Evolutionary conservation across 1,140 invertebrate species (phyloP).

Genomic region (Magallana ariakensis): DNA sequence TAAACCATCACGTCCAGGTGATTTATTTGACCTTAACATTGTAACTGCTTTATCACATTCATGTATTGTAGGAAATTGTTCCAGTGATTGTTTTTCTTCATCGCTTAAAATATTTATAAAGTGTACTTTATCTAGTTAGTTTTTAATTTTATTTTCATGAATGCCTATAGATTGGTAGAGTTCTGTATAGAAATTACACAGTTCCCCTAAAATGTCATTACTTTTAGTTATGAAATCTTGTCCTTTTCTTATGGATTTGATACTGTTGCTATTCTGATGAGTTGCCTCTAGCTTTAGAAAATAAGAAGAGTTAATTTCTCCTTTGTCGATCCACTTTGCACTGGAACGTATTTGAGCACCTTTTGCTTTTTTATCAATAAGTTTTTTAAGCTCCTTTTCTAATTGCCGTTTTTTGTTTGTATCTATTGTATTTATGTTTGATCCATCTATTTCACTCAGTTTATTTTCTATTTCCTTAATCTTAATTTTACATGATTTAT

Average conservation of each 20-base stretch:
- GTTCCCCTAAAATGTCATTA: slow-evolving; percentile 1
- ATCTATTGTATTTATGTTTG: not conserved
- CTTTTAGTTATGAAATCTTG: not conserved
- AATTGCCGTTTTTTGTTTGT: slow-evolving; percentile 3
- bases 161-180: no score
- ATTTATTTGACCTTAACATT: slow-evolving; percentile 5
- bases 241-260: not conserved
- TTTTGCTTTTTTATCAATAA: not conserved
- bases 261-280: not conserved
- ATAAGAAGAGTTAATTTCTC: not conserved
- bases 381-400: not conserved
- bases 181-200: not conserved
- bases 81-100: no score
- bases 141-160: no score
- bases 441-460: not conserved
- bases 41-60: slow-evolving; percentile 12
- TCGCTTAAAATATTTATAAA: no score
- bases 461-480: not conserved
- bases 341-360: slow-evolving; percentile 7
- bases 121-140: no score
- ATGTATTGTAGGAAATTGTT: not conserved
- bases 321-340: not conserved
- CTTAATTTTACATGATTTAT: not conserved
- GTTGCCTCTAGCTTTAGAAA: not conserved
- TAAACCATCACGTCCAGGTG: slow-evolving; percentile 21